These are phyloP conservation scores for Malacoctenus gilli DNA, from an alignment of 2,797 vertebrate species.

Conservation along the genomic window DNA sequence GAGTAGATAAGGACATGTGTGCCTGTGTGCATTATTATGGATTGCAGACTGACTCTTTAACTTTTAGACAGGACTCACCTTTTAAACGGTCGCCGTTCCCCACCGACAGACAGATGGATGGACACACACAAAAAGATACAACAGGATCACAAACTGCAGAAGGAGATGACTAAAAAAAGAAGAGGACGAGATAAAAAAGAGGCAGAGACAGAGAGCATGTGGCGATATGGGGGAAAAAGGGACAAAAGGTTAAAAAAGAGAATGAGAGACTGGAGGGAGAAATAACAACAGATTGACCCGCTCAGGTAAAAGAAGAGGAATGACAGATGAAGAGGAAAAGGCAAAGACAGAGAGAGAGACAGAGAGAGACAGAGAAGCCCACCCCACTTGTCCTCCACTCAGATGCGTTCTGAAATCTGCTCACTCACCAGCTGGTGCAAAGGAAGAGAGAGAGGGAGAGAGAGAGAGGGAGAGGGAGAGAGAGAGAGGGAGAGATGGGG, in stretches of 20 bases:
- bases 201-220: slow-evolving; percentile 6
- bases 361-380: slow-evolving; percentile 48
- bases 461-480: slow-evolving; percentile 20
- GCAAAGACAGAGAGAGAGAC: slow-evolving; percentile 36
- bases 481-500: slow-evolving; percentile 8
- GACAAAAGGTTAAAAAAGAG: background rate
- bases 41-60: slow-evolving; percentile 37
- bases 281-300: slow-evolving; percentile 22
- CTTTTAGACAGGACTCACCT: slow-evolving; percentile 72
- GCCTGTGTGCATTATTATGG: slow-evolving; percentile 16
- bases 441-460: slow-evolving; percentile 41
- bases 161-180: slow-evolving; percentile 1
- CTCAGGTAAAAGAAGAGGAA: slow-evolving; percentile 35
- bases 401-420: slow-evolving; percentile 72
- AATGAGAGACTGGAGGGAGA: slow-evolving; percentile 2
- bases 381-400: slow-evolving; percentile 61
- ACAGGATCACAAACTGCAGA: slow-evolving; percentile 27
- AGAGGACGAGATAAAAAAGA: slow-evolving; percentile 8
- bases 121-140: slow-evolving; percentile 29
- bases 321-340: slow-evolving; percentile 37
- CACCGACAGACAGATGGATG: slow-evolving; percentile 39
- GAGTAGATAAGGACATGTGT: background rate
- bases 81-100: slow-evolving; percentile 40
- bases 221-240: slow-evolving; percentile 7
- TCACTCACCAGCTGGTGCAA: slow-evolving; percentile 72